Base-by-base conservation (phyloP, 2,888 invertebrate genomes). In the Nephrotoma guestfalica region DNA sequence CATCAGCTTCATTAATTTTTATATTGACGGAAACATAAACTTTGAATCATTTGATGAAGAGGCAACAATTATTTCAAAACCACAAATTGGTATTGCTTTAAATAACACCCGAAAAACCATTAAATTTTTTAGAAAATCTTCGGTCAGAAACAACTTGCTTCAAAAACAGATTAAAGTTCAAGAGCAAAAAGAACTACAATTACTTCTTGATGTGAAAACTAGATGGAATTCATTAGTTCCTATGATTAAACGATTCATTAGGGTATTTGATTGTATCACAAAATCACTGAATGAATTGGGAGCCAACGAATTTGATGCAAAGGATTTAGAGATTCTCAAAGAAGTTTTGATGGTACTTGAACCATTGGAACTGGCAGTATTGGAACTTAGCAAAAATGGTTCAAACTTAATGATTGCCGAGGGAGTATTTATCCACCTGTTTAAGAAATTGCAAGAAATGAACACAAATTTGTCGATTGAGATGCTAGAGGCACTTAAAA, bases 201-300 rank as follows among this genome's bases (percentile, higher is more conserved):
- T 87, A 57, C 86, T 87, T 86, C 87, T 87, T 88, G 88, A 87
- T 84, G 87, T 87, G 83, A 87, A 87, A 87, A 88, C 87, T 47
- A 43, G 30, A 30, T 30, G 30, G 30, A 30, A 30, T 43, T 43
- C 5, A 43, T 43, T 43, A 43, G 43, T 43, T 43, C 43, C 43
- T 43, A 43, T 43, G 43, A 43, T 43, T 43, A 43, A 43, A 43
- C 43, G 43, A 43, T 43, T 43, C 43, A 43, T 43, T 43, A 1
- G 3, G 5, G 3, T 7, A 13, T 13, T 13, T 47, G 9, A 9
- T 47, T 47, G 47, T 47, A 47, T 47, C 47, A 47, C 47, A 47
- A 47, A 47, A 47, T 47, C 47, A 13, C n/a, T n/a, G 47, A 47
- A 47, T 47, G 47, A 9, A 47, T 47, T 47, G 0, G 47, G 47